phyloP scores from a whole-genome alignment of 1,140 invertebrate species.

The Diachasmimorpha longicaudata region DNA sequence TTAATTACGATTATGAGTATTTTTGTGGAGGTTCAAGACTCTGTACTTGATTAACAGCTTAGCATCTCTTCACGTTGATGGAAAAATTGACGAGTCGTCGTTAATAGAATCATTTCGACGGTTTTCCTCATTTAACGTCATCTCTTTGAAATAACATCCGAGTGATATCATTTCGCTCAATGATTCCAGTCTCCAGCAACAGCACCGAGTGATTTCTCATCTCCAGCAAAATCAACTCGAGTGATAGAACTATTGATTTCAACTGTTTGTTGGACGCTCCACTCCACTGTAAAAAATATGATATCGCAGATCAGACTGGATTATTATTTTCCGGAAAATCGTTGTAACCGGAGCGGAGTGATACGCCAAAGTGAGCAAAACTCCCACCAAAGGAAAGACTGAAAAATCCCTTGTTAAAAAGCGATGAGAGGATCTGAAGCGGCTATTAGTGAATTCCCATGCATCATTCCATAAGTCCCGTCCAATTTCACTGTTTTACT shows the following conservation, averaged over 20 bases:
- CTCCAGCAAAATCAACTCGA: too few relatives aligned
- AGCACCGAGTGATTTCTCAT: too few relatives aligned
- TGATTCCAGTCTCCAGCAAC: too few relatives aligned
- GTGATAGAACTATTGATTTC: too few relatives aligned
- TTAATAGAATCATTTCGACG: too few relatives aligned
- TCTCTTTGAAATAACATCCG: too few relatives aligned
- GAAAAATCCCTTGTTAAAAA: slow-evolving; percentile 30
- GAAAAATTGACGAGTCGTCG: too few relatives aligned
- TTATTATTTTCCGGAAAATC: slow-evolving; percentile 1
- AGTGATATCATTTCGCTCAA: too few relatives aligned
- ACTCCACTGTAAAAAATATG: not conserved
- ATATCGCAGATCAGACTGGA: not conserved
- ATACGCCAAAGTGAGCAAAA: not conserved
- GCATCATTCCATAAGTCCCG: not conserved
- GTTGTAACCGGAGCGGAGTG: not conserved
- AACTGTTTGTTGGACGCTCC: not conserved
- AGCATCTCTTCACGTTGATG: too few relatives aligned
- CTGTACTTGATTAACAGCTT: too few relatives aligned
- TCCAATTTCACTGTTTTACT: not conserved
- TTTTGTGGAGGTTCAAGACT: too few relatives aligned
- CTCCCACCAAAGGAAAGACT: not conserved
- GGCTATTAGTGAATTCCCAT: not conserved
- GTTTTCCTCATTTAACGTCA: too few relatives aligned
- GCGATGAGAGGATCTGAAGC: slow-evolving; percentile 22
- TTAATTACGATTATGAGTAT: not conserved